Percentiles rank a stretch among this genome's conserved stretches.
phyloP scores from a whole-genome alignment of 2,113 vertebrate species.

The Oophaga pumilio region DNA sequence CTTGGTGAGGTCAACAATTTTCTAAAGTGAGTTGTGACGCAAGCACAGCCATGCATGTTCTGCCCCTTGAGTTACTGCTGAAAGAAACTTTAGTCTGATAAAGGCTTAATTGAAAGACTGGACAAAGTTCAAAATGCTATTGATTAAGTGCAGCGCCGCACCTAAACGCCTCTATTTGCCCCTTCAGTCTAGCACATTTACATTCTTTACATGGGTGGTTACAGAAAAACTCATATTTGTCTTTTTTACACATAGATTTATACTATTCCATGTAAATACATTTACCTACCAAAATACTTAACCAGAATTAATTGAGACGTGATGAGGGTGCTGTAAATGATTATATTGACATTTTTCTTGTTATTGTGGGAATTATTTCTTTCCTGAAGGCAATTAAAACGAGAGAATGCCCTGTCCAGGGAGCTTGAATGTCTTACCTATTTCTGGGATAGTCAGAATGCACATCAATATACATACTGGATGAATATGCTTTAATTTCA shows the following conservation, averaged over 20 bases:
- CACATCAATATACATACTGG: conserved; percentile 20
- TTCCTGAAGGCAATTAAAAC: background rate
- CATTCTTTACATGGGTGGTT: conserved; percentile 30
- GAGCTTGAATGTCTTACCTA: conserved; percentile 35
- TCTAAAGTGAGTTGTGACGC: background rate
- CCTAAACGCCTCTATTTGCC: conserved; percentile 6
- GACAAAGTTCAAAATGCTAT: conserved; percentile 32
- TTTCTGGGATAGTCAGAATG: conserved; percentile 16
- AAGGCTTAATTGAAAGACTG: conserved; percentile 14
- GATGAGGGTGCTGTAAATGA: background rate
- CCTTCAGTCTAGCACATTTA: background rate
- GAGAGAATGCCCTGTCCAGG: background rate
- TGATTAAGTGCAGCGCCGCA: conserved; percentile 2
- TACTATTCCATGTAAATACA: background rate
- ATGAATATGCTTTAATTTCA: conserved; percentile 30
- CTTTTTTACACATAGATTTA: background rate
- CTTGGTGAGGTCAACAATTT: too few species aligned
- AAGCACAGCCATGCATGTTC: background rate
- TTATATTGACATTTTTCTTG: too few species aligned
- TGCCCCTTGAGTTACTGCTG: background rate
- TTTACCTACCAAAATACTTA: background rate
- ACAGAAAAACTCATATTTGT: background rate
- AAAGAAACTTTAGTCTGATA: background rate
- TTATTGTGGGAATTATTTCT: too few species aligned
- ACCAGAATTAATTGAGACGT: background rate